phyloP scores from a whole-genome alignment of 2,797 vertebrate genomes.

The Phoxinus dragarum region DNA sequence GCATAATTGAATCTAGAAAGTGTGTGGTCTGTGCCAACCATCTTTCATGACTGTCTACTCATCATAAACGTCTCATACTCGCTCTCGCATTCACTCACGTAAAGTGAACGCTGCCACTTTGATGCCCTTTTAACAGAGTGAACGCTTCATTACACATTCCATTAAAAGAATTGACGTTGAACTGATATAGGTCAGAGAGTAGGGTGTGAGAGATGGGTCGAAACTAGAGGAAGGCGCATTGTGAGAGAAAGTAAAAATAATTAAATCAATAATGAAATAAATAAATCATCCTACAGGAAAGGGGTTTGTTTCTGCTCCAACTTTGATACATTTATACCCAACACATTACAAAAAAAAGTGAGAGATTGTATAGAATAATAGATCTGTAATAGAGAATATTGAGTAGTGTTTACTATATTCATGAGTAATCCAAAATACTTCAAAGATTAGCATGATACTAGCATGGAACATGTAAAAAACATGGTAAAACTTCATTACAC shows the following conservation, averaged over 20 bases:
- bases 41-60: constrained; percentile 2
- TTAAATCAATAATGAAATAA: constrained; percentile 33
- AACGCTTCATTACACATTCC: constrained; percentile 68
- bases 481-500: background rate
- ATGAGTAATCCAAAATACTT: background rate
- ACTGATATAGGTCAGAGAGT: constrained; percentile 59
- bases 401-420: background rate
- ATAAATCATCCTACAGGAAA: background rate
- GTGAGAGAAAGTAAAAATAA: constrained; percentile 28
- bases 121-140: constrained; percentile 60
- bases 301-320: background rate
- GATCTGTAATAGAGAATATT: background rate
- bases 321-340: background rate
- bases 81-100: constrained; percentile 19
- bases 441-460: background rate
- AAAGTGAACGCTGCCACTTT: constrained; percentile 41
- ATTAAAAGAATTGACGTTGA: constrained; percentile 66
- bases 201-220: constrained; percentile 33
- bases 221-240: constrained; percentile 33
- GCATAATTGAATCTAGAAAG: background rate
- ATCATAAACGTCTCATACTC: constrained; percentile 4
- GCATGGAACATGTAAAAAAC: background rate
- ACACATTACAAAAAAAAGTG: background rate
- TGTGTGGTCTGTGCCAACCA: background rate
- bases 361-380: background rate